phyloP scores from a whole-genome alignment of 2,797 vertebrate species.

The Scleropages formosus region DNA sequence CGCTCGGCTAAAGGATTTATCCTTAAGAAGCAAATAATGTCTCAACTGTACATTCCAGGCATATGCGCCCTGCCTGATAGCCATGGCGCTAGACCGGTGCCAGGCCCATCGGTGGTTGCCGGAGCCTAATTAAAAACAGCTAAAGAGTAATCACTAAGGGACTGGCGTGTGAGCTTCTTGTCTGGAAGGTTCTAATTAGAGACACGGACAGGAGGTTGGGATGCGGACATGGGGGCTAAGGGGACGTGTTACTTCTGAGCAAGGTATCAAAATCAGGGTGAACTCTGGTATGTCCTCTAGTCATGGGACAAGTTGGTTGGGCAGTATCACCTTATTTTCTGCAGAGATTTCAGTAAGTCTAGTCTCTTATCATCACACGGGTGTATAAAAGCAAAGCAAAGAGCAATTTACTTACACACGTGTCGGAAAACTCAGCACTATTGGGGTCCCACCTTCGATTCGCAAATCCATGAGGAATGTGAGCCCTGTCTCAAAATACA shows the following conservation, averaged over 20 bases:
- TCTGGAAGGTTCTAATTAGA: conserved; percentile 52
- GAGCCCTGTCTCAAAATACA: too few species aligned
- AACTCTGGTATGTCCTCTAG: background rate
- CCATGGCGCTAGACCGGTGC: conserved; percentile 31
- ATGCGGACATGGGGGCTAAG: background rate
- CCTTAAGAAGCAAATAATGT: conserved; percentile 46
- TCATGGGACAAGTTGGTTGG: background rate
- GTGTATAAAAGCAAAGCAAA: background rate
- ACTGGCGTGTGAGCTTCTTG: conserved; percentile 24
- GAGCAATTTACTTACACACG: background rate
- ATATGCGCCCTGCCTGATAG: conserved; percentile 21
- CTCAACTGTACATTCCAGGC: conserved; percentile 31
- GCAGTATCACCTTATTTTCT: background rate
- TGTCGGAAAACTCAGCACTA: background rate
- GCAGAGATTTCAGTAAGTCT: conserved; percentile 5
- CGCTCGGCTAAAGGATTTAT: conserved; percentile 48
- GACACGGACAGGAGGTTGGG: conserved; percentile 5
- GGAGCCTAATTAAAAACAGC: conserved; percentile 56
- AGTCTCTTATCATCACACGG: background rate
- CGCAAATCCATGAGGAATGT: too few species aligned
- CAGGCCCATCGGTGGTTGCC: conserved; percentile 33
- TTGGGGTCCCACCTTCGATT: too few species aligned
- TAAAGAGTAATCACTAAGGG: conserved; percentile 48
- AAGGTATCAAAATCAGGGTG: background rate
- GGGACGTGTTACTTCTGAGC: background rate